Evolutionary conservation across 2,797 vertebrate species (phyloP), one percentile per base, ranked within the genome.

Genomic region (Hyperoplus lanceolatus): DNA sequence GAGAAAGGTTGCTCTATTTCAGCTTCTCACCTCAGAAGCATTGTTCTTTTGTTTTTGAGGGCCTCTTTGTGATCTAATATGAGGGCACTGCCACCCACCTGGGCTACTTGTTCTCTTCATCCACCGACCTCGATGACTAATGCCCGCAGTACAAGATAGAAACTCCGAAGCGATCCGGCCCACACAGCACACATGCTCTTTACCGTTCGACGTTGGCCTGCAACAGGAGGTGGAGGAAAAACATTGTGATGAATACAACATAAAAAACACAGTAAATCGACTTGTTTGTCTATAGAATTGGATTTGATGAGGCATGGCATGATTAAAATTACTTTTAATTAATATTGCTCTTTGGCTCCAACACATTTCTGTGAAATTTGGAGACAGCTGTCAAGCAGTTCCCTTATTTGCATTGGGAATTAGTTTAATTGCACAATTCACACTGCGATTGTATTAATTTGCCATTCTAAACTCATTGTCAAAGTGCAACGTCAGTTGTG

Each of bases 81-180:
- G 83, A 91, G 88, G 87, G 89, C 83, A 86, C 62, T 77, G 90
- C 92, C 93, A 90, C 93, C 93, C 93, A 94, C 93, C 87, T 87
- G 92, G 84, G 87, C 85, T 81, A 81, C 87, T 88, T 85, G 84
- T 91, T 90, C 86, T 92, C 81, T 83, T 81, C 89, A 87, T 92
- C 91, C 91, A 92, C 91, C 92, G 90, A 92, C 90, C 91, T 89
- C 86, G 86, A 83, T 94, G 93, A 94, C 92, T 94, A 92, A 93
- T 70, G 76, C 85, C 77, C 63, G 64, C 78, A 82, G 84, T 82
- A 29, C 71, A 85, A 90, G 83, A 89, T 86, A 82, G 88, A 83
- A 81, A 77, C 87, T 87, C 82, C 6, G 50, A 71, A 76, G 73
- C 46, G 42, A 79, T 84, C 16, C 87, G 48, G 82, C 93, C 93